Evolutionary conservation across 2,113 vertebrate genomes (phyloP), one percentile per base, ranked within the genome.

Genomic region (Proterorhinus semilunaris): DNA sequence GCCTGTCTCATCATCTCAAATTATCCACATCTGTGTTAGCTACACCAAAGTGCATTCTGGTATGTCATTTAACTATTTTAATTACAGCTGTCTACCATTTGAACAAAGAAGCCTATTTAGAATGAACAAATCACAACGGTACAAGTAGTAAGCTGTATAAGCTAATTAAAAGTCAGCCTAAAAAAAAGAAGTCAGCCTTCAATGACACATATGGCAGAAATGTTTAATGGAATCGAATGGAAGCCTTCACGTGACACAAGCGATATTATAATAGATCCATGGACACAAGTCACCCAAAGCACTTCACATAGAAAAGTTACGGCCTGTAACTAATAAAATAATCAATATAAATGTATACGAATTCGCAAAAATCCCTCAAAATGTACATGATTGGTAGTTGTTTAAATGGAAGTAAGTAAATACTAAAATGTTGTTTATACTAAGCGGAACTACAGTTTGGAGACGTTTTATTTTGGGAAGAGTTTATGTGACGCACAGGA

Each of bases 401-500:
- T 7, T 10, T 10, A 47, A 4, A 50, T 50, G 49, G 5, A 12
- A 13, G 49, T 50, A 50, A 50, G 12, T 50, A 50, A 13, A 0
- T 53, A 3, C 4, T n/a, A 6, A 17, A 42, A 58, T 43, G 4
- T 59, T 11, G 7, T 21, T 8, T 44, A 15, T 5, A 4, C 7
- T 13, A 1, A 55, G 44, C 75, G 83, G 87, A 90, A 87, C 80
- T 1, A 13, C 9, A 43, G 0, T 58, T 16, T 9, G 42, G n/a
- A 1, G 10, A 36, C 4, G 0, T 2, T 63, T 47, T 13, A 57
- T 27, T 7, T 50, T 63, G 75, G 85, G 86, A 79, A 10, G 1
- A 16, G 68, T 81, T 55, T 81, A 21, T 2, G 10, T 7, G 74
- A 46, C 48, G 86, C 86, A 88, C 88, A 82, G 91, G 91, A 92